These are phyloP conservation scores for Poecilia velifera DNA, from an alignment of 2,797 vertebrate genomes.

Conservation along the genomic window DNA sequence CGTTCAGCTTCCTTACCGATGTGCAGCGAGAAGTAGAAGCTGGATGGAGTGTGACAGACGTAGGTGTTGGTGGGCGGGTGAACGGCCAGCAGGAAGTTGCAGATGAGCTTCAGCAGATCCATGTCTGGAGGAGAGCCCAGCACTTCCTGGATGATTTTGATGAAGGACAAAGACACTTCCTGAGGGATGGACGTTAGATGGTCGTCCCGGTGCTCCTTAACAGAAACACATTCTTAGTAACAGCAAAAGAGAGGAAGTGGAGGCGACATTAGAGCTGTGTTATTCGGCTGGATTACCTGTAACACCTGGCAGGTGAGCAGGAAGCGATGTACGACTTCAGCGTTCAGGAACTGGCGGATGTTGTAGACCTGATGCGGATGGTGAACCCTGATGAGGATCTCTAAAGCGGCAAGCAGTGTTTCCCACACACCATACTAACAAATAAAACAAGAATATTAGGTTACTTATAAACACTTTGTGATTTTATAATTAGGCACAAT, in stretches of 20 bases:
- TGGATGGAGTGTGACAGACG: slow-evolving; percentile 96
- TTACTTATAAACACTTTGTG: neutral
- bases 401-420: slow-evolving; percentile 89
- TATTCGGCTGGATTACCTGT: slow-evolving; percentile 83
- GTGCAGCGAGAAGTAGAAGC: slow-evolving; percentile 96
- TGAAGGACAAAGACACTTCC: slow-evolving; percentile 94
- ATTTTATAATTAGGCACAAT: neutral
- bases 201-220: slow-evolving; percentile 93
- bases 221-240: slow-evolving; percentile 19
- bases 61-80: slow-evolving; percentile 99
- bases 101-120: slow-evolving; percentile 91
- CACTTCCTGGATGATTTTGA: slow-evolving; percentile 98
- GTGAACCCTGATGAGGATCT: slow-evolving; percentile 91
- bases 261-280: neutral
- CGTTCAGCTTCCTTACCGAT: slow-evolving; percentile 83
- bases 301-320: slow-evolving; percentile 95
- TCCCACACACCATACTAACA: slow-evolving; percentile 93
- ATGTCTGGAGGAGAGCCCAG: slow-evolving; percentile 96
- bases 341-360: slow-evolving; percentile 92
- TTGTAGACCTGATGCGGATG: slow-evolving; percentile 95
- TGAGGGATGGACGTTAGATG: slow-evolving; percentile 89
- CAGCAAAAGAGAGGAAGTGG: neutral
- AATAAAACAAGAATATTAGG: slow-evolving; percentile 11
- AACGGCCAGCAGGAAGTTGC: slow-evolving; percentile 95
- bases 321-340: slow-evolving; percentile 92